phyloP scores from a whole-genome alignment of 1,140 invertebrate species.

The Drosophila gunungcola region DNA sequence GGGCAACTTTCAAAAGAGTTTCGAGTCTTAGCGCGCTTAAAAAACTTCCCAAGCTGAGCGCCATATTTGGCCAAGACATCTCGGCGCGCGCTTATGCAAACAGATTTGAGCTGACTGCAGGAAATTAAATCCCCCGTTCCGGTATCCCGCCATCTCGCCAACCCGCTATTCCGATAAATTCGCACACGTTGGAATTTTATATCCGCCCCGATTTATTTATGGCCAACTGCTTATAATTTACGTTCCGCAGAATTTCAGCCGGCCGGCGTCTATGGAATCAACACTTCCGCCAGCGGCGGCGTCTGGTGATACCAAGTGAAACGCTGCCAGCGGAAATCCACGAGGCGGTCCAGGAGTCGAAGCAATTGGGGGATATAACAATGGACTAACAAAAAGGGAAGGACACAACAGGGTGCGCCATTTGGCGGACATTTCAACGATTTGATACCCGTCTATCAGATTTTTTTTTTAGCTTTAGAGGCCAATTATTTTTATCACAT shows the following conservation, averaged over 20 bases:
- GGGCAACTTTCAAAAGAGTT: slow-evolving; percentile 74
- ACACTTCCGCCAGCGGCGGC: slow-evolving; percentile 60
- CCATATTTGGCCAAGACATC: slow-evolving; percentile 54
- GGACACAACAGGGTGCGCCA: slow-evolving; percentile 8
- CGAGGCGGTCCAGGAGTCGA: slow-evolving; percentile 59
- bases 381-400: slow-evolving; percentile 12
- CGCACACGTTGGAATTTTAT: slow-evolving; percentile 24
- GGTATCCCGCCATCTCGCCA: too few species aligned
- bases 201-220: slow-evolving; percentile 49
- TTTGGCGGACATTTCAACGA: slow-evolving; percentile 3
- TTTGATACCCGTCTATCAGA: slow-evolving; percentile 8
- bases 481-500: neutral
- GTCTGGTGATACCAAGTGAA: slow-evolving; percentile 69
- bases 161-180: neutral
- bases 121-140: slow-evolving; percentile 49
- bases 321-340: slow-evolving; percentile 69
- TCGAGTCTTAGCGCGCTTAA: slow-evolving; percentile 42
- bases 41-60: slow-evolving; percentile 46
- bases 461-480: neutral
- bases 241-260: slow-evolving; percentile 29
- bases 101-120: slow-evolving; percentile 61
- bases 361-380: slow-evolving; percentile 30
- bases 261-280: slow-evolving; percentile 65
- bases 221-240: slow-evolving; percentile 59
- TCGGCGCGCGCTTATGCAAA: slow-evolving; percentile 46